A percentile compares a stretch with the other conserved stretches of the same genome.
phyloP scores from a whole-genome alignment of 2,888 invertebrate species.

The Lamproptera curius region DNA sequence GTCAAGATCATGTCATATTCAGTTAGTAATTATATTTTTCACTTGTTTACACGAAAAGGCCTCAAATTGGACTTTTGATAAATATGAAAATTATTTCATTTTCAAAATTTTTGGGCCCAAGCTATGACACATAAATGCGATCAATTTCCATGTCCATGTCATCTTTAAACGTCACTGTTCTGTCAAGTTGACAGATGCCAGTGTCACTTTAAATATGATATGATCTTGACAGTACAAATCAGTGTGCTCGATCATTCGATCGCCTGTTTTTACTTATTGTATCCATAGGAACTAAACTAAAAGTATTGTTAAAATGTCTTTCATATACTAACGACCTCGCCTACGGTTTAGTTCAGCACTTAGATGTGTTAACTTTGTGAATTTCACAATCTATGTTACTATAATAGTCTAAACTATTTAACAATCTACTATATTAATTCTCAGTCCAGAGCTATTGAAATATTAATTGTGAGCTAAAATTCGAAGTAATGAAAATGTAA shows the following conservation, averaged over 20 bases:
- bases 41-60: too few relatives aligned
- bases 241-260: too few relatives aligned
- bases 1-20: too few relatives aligned
- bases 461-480: neutral
- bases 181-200: slow-evolving; percentile 4
- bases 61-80: too few relatives aligned
- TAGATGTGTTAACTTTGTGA: slow-evolving; percentile 1
- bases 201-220: neutral
- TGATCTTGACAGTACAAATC: neutral
- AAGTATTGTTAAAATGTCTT: slow-evolving; percentile 8
- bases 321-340: neutral
- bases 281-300: slow-evolving; percentile 5
- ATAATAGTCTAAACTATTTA: slow-evolving; percentile 12
- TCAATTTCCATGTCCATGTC: too few relatives aligned
- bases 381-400: slow-evolving; percentile 1
- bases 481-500: slow-evolving; percentile 1
- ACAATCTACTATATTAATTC: slow-evolving; percentile 8
- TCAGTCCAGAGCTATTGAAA: slow-evolving; percentile 10
- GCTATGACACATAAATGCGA: too few relatives aligned
- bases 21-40: too few relatives aligned
- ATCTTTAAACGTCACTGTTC: neutral
- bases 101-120: too few relatives aligned
- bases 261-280: too few relatives aligned
- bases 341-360: neutral
- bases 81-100: too few relatives aligned